Evolutionary conservation across 2,888 invertebrate species (phyloP).

Genomic region (Sinodicranocentrus sp.): DNA sequence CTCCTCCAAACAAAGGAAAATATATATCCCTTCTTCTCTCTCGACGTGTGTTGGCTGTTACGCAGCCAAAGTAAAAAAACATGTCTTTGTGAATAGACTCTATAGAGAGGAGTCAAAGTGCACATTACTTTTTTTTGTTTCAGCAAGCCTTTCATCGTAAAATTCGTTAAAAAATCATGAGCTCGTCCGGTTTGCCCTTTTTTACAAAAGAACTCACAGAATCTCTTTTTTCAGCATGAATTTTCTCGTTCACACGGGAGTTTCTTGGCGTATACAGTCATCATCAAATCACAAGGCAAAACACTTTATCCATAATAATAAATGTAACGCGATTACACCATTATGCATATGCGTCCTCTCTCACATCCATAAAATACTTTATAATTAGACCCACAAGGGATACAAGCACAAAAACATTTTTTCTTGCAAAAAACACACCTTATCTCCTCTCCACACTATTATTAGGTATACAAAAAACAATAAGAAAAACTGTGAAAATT

Average conservation of each 20-base stretch:
- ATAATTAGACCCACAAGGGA: neutral
- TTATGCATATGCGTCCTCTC: slow-evolving; percentile 11
- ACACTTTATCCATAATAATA: slow-evolving; percentile 31
- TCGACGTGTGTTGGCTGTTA: too few species aligned
- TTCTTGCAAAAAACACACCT: too few species aligned
- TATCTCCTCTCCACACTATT: too few species aligned
- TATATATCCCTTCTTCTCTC: too few species aligned
- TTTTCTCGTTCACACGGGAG: slow-evolving; percentile 43
- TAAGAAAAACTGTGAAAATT: too few species aligned
- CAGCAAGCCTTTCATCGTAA: neutral
- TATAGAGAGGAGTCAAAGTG: slow-evolving; percentile 25
- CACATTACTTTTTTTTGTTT: too few species aligned
- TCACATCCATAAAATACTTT: neutral
- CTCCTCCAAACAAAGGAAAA: neutral
- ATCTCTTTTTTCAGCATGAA: neutral
- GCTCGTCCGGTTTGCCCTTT: slow-evolving; percentile 15
- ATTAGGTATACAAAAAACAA: too few species aligned
- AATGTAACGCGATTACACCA: slow-evolving; percentile 32
- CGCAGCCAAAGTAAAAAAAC: too few species aligned
- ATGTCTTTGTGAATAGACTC: too few species aligned
- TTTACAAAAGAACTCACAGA: too few species aligned
- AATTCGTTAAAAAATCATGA: slow-evolving; percentile 36
- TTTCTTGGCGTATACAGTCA: neutral
- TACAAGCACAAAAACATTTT: neutral
- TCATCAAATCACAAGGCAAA: neutral